phyloP scores from a whole-genome alignment of 64 coral and sea anemone species.

The Montipora cactus region DNA sequence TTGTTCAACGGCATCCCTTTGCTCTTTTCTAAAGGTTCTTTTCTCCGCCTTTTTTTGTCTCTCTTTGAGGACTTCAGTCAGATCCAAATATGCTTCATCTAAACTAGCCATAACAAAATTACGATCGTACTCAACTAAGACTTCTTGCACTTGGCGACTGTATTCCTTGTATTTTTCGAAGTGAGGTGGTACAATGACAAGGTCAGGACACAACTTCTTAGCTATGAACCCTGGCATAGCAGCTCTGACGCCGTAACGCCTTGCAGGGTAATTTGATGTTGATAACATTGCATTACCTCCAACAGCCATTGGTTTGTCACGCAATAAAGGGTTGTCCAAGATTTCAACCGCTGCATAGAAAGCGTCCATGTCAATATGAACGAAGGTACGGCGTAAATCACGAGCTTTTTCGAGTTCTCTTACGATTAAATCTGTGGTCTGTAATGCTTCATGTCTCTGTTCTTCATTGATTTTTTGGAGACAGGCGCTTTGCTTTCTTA shows the following conservation, averaged over 20 bases:
- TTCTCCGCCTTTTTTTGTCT: conserved; percentile 56
- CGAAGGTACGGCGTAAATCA: conserved; percentile 88
- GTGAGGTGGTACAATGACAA: conserved; percentile 81
- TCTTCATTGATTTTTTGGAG: conserved; percentile 61
- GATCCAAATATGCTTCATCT: conserved; percentile 97
- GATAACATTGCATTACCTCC: conserved; percentile 90
- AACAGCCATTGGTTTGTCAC: conserved; percentile 96
- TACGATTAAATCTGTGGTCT: conserved; percentile 76
- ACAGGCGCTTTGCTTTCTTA: conserved; percentile 47
- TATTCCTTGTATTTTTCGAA: conserved; percentile 86
- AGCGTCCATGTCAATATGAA: conserved; percentile 99
- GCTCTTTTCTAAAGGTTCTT: conserved; percentile 41
- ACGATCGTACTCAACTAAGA: conserved; percentile 85
- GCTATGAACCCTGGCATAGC: conserved; percentile 99
- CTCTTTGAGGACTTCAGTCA: conserved; percentile 80
- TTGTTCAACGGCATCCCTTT: neutral
- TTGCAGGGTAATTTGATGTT: conserved; percentile 93
- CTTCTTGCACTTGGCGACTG: conserved; percentile 77
- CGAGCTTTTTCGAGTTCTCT: conserved; percentile 85
- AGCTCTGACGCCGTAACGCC: conserved; percentile 90
- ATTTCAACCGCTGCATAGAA: conserved; percentile 99
- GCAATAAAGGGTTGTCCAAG: conserved; percentile 87
- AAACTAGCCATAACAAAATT: conserved; percentile 90
- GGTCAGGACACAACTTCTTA: conserved; percentile 94
- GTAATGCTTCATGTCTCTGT: conserved; percentile 75